A percentile compares a stretch with the other conserved stretches of the same genome.
phyloP scores from a whole-genome alignment of 2,888 invertebrate genomes.

The Leptarthrus brevirostris region DNA sequence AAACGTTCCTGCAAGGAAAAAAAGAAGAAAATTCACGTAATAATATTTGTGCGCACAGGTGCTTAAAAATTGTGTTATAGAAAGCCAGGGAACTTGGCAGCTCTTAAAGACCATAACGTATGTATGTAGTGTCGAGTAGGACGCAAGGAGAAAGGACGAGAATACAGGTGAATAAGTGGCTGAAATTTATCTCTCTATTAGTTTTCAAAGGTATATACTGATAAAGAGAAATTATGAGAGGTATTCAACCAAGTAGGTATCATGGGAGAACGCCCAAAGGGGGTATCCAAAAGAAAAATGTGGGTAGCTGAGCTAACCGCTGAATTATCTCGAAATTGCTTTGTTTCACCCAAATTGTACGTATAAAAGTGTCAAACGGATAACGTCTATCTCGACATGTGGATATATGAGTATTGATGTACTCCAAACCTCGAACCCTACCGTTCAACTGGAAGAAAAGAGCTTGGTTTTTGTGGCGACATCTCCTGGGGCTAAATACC shows the following conservation, averaged over 20 bases:
- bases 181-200: background rate
- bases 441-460: background rate
- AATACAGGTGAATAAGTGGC: too few relatives aligned
- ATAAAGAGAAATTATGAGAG: constrained; percentile 10
- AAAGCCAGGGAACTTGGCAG: too few relatives aligned
- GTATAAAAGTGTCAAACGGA: background rate
- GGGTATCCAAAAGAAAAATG: constrained; percentile 12
- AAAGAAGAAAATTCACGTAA: background rate
- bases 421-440: constrained; percentile 3
- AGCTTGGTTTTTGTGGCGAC: constrained; percentile 3
- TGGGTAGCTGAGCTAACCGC: background rate
- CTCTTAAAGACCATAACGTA: background rate
- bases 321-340: constrained; percentile 13
- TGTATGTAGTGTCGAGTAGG: too few relatives aligned
- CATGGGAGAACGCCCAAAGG: background rate
- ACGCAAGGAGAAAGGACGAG: too few relatives aligned
- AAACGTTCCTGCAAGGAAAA: constrained; percentile 81
- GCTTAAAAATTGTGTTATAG: background rate
- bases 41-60: background rate
- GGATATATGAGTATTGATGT: background rate
- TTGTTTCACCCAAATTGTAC: background rate
- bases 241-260: constrained; percentile 8
- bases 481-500: constrained; percentile 11
- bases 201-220: background rate
- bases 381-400: background rate